Evolutionary conservation across 2,113 vertebrate species (phyloP).

Genomic region (Aviceda subcristata): DNA sequence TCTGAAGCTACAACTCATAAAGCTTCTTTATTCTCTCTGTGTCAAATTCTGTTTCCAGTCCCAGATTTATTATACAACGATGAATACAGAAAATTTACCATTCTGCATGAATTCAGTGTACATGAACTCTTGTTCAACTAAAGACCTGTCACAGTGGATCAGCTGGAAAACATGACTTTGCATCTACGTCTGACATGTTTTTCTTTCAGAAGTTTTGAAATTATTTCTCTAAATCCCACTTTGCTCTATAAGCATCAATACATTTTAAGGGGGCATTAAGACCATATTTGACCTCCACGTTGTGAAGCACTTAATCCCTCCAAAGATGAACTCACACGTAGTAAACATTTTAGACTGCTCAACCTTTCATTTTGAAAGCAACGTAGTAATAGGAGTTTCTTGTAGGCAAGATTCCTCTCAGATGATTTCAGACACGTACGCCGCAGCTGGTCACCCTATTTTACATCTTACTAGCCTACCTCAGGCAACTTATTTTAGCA

Average conservation of each 20-base stretch:
- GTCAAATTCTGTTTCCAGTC: neutral
- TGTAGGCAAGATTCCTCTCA: neutral
- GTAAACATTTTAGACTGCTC: neutral
- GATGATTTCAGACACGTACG: neutral
- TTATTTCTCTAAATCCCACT: neutral
- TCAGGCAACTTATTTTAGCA: neutral
- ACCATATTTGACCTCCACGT: neutral
- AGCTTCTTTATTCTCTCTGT: neutral
- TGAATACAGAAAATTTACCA: neutral
- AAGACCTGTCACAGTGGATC: neutral
- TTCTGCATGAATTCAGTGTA: neutral
- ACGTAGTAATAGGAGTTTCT: neutral
- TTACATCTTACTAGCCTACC: neutral
- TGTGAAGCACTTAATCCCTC: neutral
- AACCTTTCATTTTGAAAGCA: neutral
- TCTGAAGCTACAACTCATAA: neutral
- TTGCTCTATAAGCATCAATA: neutral
- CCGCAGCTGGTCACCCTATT: neutral
- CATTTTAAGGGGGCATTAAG: neutral
- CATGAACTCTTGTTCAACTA: conserved; percentile 6
- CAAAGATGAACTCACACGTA: neutral
- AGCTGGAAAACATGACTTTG: neutral
- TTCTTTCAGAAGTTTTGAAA: neutral
- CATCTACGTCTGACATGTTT: neutral
- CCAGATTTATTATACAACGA: neutral